A percentile compares a stretch with the other conserved stretches of the same genome.
Conservation (phyloP, 2,797 vertebrate species). For the Macroramphosus scolopax region DNA sequence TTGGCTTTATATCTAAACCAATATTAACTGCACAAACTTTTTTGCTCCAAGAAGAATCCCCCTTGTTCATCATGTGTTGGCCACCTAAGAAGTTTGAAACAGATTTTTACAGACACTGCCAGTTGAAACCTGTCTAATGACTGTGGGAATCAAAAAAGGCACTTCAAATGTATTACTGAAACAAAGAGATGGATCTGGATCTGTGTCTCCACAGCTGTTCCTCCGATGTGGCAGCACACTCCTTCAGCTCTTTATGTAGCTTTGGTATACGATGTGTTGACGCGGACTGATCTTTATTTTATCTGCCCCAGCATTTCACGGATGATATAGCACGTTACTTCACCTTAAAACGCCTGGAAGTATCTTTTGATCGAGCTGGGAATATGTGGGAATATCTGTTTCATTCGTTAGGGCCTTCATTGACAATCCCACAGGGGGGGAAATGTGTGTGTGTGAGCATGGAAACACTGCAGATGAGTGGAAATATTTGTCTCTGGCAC, state of each 20-base stretch:
- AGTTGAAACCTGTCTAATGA: no score
- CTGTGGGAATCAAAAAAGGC: no score
- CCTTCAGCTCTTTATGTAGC: no score
- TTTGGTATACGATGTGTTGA: constrained; percentile 1
- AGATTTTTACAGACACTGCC: no score
- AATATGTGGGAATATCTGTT: constrained; percentile 16
- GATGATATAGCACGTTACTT: constrained; percentile 13
- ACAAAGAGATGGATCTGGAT: no score
- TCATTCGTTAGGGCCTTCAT: background rate
- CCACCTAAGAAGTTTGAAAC: no score
- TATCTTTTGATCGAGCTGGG: constrained; percentile 3
- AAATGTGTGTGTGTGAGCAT: background rate
- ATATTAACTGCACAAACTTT: background rate
- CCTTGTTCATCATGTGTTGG: no score
- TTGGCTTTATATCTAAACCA: no score
- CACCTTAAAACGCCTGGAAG: constrained; percentile 20
- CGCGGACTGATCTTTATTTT: constrained; percentile 4
- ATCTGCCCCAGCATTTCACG: background rate
- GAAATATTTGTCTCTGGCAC: constrained; percentile 23
- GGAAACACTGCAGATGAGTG: constrained; percentile 5
- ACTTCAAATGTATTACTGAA: no score
- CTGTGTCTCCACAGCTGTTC: no score
- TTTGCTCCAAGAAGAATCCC: background rate
- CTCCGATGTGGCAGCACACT: no score
- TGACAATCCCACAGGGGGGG: background rate